Conservation (phyloP, 2,113 vertebrate genomes). For the Sylvia atricapilla region DNA sequence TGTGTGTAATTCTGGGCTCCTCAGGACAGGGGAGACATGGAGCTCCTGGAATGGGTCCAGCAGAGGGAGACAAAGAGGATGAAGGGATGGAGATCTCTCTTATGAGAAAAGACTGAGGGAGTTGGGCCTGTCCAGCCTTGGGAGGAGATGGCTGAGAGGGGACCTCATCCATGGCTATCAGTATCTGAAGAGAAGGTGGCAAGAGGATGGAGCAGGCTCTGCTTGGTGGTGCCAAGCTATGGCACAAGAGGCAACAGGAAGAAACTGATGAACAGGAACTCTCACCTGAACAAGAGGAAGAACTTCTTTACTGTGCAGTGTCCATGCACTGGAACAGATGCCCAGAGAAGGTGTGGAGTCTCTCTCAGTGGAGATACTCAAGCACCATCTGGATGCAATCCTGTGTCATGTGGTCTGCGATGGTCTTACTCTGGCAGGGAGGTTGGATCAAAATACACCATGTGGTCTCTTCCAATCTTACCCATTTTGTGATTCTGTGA, state of each 20-base stretch:
- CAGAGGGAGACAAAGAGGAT: background rate
- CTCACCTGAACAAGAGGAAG: background rate
- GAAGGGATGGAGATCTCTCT: background rate
- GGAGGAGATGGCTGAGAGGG: background rate
- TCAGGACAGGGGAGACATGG: background rate
- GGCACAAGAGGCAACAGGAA: fast-evolving
- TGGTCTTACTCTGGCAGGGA: background rate
- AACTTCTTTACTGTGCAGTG: background rate
- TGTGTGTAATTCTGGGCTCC: background rate
- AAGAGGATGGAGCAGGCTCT: background rate
- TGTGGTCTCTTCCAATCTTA: background rate
- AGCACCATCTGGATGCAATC: background rate
- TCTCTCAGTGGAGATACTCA: background rate
- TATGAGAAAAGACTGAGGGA: background rate
- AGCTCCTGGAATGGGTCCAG: fast-evolving
- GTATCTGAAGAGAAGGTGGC: background rate
- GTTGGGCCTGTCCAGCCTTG: background rate
- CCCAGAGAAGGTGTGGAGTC: background rate
- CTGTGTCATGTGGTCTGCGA: background rate
- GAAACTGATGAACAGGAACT: background rate
- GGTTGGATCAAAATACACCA: too few species aligned
- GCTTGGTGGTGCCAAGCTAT: background rate
- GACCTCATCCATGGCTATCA: background rate
- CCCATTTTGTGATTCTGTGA: background rate
- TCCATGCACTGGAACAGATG: background rate